Evolutionary conservation across 2,113 vertebrate genomes (phyloP).

Genomic region (Anthoscopus minutus): DNA sequence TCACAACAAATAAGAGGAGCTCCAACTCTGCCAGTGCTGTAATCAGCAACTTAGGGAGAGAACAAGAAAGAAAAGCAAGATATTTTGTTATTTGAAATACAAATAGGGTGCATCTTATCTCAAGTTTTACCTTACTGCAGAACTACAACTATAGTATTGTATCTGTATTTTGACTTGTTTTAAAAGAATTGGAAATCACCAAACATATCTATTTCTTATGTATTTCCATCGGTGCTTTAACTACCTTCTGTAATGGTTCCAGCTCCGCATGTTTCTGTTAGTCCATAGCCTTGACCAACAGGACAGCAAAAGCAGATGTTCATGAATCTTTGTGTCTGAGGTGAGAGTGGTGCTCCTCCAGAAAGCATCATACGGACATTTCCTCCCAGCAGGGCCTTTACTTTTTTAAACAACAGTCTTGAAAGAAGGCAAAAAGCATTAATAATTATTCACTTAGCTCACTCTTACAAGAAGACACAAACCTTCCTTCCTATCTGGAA

Average conservation of each 20-base stretch:
- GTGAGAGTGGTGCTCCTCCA: conserved; percentile 89
- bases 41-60: conserved; percentile 69
- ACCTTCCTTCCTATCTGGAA: not conserved
- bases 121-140: not conserved
- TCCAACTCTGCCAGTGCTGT: conserved; percentile 91
- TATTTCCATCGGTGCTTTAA: not conserved
- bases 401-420: conserved; percentile 89
- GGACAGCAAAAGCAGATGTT: conserved; percentile 98
- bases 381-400: conserved; percentile 88
- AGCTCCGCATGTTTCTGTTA: conserved; percentile 95
- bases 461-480: not conserved
- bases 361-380: conserved; percentile 91
- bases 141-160: not conserved
- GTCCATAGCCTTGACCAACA: conserved; percentile 90
- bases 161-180: not conserved
- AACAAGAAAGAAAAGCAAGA: not conserved
- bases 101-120: not conserved
- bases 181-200: not conserved
- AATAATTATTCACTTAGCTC: not conserved
- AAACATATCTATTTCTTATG: rapidly evolving
- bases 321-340: conserved; percentile 94
- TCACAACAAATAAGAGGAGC: conserved; percentile 95
- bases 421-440: not conserved
- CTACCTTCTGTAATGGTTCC: conserved; percentile 93
- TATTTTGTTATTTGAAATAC: not conserved